Evolutionary conservation across 2,888 invertebrate genomes (phyloP), one percentile per base, ranked within the genome.

Genomic region (Omphaloscelis lunosa): DNA sequence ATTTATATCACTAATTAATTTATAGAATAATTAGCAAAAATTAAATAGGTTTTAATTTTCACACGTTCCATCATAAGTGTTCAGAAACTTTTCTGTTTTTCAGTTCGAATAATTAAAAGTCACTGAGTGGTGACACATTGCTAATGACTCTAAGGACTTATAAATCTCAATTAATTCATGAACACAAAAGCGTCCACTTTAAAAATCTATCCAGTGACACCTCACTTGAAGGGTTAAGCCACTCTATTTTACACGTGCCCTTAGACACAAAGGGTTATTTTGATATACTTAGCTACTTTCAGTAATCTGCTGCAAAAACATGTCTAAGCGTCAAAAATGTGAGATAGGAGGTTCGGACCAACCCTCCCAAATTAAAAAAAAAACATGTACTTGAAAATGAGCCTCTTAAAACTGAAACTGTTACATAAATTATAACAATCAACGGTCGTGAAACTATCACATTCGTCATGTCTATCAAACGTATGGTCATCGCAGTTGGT

Each of bases 141-240:
- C 74, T 72, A 79, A 77, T 69, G 80, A 86, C 78, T 86, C 62
- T 20, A n/a, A 67, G 75, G 71, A 66, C 71, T 77, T 66, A 77
- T 77, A 39, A 58, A 74, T 75, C 62, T 74, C 41, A 75, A 76
- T 84, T 84, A 75, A 75, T 75, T 72, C 8, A 53, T 72, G 59
- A 58, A 80, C 15, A 45, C 17, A 80, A 83, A 75, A 82, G 39
- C 66, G 12, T 62, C 53, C 67, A 63, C 62, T 73, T 69, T 67
- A 79, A 79, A 62, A 71, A 23, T 23, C 3, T 61, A n/a, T 72
- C 39, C 15, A 53, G 12, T 48, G 69, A 71, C 48, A 70, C 23
- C 20, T 53, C 39, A 67, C 63, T 65, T 77, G 41, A 61, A 70
- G 67, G 39, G 67, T 70, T 62, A 74, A 75, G 17, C 63, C 67